Percentiles rank a stretch among this genome's conserved stretches.
Evolutionary conservation across 2,797 vertebrate species (phyloP).

Genomic region (Potorous gilbertii): DNA sequence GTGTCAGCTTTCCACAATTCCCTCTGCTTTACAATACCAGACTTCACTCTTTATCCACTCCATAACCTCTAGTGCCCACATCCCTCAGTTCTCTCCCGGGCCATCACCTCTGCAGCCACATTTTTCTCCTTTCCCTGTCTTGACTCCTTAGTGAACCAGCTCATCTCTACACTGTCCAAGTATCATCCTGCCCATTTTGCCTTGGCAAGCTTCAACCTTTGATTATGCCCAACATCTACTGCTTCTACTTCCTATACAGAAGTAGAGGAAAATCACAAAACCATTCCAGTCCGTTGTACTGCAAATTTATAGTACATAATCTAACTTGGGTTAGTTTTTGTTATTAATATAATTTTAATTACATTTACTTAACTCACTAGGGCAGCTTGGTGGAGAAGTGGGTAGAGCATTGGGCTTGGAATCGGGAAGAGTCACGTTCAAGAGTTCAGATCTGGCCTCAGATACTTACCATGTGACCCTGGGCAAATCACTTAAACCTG

Average conservation of each 20-base stretch:
- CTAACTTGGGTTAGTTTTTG: background rate
- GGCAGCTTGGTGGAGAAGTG: background rate
- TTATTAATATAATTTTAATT: too few relatives aligned
- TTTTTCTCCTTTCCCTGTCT: background rate
- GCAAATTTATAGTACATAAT: background rate
- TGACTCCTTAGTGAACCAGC: background rate
- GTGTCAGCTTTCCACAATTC: background rate
- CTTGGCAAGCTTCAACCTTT: too few relatives aligned
- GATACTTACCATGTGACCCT: background rate
- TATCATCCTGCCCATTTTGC: background rate
- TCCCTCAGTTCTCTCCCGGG: too few relatives aligned
- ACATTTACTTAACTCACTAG: background rate
- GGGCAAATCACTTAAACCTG: background rate
- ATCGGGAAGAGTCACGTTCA: background rate
- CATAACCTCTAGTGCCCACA: too few relatives aligned
- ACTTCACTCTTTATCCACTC: too few relatives aligned
- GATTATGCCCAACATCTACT: too few relatives aligned
- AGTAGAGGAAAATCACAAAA: background rate
- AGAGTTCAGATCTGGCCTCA: background rate
- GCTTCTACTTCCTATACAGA: background rate
- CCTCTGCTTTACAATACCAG: too few relatives aligned
- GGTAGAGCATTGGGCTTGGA: background rate
- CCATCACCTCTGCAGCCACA: background rate
- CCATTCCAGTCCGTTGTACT: background rate
- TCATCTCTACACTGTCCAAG: too few relatives aligned